Percentiles rank a stretch among this genome's conserved stretches.
Evolutionary conservation across 1,140 invertebrate genomes (phyloP).

Genomic region (Tetramorium alpestre): DNA sequence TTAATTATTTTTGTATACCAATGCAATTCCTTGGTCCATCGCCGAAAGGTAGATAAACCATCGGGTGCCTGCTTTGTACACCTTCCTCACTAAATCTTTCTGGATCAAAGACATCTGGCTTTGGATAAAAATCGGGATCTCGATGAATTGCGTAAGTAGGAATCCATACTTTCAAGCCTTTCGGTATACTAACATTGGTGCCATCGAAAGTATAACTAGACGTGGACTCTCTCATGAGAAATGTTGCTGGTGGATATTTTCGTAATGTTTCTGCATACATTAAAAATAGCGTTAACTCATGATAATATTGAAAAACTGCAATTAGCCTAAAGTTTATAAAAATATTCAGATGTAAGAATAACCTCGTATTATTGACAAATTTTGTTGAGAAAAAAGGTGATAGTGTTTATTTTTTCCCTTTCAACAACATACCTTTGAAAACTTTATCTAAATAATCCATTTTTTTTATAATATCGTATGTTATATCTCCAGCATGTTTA

Average conservation of each 20-base stretch:
- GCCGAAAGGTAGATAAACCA: slow-evolving; percentile 90
- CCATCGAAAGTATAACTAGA: slow-evolving; percentile 84
- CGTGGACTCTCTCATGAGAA: slow-evolving; percentile 84
- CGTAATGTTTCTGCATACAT: slow-evolving; percentile 87
- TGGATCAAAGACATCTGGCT: slow-evolving; percentile 87
- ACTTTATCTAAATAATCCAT: slow-evolving; percentile 79
- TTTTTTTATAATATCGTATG: slow-evolving; percentile 73
- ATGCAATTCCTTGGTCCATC: slow-evolving; percentile 91
- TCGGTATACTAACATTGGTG: slow-evolving; percentile 81
- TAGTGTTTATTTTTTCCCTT: background rate
- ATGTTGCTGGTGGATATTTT: slow-evolving; percentile 77
- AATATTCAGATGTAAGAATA: background rate
- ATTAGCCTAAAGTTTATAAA: background rate
- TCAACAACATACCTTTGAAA: slow-evolving; percentile 69
- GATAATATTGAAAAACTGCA: background rate
- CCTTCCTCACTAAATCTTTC: slow-evolving; percentile 87
- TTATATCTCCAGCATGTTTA: slow-evolving; percentile 63
- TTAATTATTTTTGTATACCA: slow-evolving; percentile 83
- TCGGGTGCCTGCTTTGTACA: slow-evolving; percentile 79
- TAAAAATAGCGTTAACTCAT: background rate
- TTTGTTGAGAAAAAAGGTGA: background rate
- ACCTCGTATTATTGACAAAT: background rate
- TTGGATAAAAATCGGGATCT: slow-evolving; percentile 87
- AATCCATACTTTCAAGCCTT: slow-evolving; percentile 79
- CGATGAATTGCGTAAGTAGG: slow-evolving; percentile 86